Evolutionary conservation across 2,888 invertebrate species (phyloP).

Genomic region (Epirrhoe alternata): DNA sequence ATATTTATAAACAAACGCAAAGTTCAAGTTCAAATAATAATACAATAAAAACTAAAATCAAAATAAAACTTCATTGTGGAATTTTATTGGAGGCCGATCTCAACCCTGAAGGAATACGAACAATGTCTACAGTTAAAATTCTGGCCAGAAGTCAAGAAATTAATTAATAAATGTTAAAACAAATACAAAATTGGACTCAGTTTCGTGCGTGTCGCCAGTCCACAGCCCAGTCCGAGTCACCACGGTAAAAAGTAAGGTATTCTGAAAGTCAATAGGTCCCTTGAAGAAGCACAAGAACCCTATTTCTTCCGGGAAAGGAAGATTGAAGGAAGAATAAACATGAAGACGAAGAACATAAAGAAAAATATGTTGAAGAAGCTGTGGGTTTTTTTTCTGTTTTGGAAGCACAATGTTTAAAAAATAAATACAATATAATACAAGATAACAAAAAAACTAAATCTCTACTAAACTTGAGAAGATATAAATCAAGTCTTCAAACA

Average conservation of each 20-base stretch:
- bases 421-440: background rate
- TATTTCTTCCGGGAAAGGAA: background rate
- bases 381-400: background rate
- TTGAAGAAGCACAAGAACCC: constrained; percentile 14
- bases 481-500: background rate
- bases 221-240: constrained; percentile 73
- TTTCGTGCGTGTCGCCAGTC: constrained; percentile 66
- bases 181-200: constrained; percentile 6
- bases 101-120: background rate
- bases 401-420: background rate
- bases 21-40: background rate
- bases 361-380: background rate
- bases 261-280: constrained; percentile 28
- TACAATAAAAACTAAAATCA: background rate
- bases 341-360: background rate
- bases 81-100: background rate
- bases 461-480: background rate
- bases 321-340: background rate
- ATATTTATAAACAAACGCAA: background rate
- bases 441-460: background rate
- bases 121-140: background rate
- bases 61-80: background rate
- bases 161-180: constrained; percentile 13
- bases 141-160: constrained; percentile 9
- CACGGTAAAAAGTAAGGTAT: constrained; percentile 63